These are phyloP conservation scores for Macrobrachium rosenbergii DNA, from an alignment of 1,140 invertebrate genomes.

Conservation along the genomic window DNA sequence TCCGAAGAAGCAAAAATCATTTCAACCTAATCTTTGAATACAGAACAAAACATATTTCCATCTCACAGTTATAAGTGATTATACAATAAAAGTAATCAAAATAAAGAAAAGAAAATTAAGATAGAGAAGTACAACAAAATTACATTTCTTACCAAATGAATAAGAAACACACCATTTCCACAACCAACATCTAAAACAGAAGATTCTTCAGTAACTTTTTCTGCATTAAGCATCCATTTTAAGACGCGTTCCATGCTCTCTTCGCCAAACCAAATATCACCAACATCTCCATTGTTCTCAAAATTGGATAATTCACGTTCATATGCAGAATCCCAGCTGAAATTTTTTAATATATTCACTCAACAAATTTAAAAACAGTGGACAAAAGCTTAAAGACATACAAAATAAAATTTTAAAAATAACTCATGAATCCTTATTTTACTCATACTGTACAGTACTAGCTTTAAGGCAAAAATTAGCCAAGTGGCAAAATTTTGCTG, in stretches of 20 bases:
- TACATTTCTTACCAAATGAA: constrained; percentile 76
- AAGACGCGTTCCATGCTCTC: constrained; percentile 82
- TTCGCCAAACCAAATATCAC: constrained; percentile 95
- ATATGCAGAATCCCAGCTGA: constrained; percentile 88
- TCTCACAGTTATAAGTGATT: no score
- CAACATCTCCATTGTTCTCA: constrained; percentile 85
- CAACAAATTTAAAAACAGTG: no score
- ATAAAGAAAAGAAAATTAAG: background rate
- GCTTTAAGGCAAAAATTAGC: no score
- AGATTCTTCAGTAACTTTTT: constrained; percentile 58
- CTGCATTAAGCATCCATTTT: constrained; percentile 72
- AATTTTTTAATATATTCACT: constrained; percentile 40
- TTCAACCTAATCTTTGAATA: no score
- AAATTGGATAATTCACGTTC: constrained; percentile 86
- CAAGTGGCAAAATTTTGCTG: no score
- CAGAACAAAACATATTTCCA: no score
- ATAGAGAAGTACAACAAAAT: background rate
- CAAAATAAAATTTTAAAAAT: no score
- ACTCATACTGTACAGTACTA: no score
- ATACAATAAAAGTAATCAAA: no score
- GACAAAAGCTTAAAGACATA: no score
- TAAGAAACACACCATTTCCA: constrained; percentile 90
- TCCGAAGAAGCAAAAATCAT: no score
- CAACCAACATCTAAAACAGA: constrained; percentile 80
- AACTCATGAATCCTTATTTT: no score